Evolutionary conservation across 2,797 vertebrate species (phyloP), one percentile per base, ranked within the genome.

Genomic region (Catamblyrhynchus diadema): DNA sequence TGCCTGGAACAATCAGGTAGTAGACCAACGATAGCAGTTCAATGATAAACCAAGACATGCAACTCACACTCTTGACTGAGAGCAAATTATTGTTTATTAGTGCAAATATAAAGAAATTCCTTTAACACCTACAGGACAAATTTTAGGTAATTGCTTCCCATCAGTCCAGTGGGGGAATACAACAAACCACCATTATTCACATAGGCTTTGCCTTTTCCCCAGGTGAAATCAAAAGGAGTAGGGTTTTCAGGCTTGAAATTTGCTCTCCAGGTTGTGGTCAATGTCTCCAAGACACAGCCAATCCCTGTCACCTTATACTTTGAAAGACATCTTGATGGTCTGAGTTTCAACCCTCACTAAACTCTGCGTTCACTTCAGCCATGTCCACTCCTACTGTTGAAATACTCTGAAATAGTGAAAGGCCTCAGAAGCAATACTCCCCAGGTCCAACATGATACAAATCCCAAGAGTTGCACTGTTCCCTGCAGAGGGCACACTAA

Each of bases 391-490:
- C 47, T 48, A 11, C 37, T 19, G 12, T 0, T 5, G 39, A 66
- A 61, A 23, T 13, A 80, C 11, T 9, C 17, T 1, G 27, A 79
- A 44, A 25, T 0, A 25, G 27, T 6, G 28, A 59, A 42, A 60
- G 19, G 60, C 35, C 35, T 61, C 3, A 3, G 23, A 12, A 25
- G 37, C 20, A 12, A 9, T 2, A 7, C 16, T 86, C 9, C n/a
- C 18, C 0, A 0, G 2, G 12, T 71, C 39, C 21, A n/a, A 48
- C 7, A 16, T 0, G 2, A 11, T 19, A 12, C 1, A 8, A 70
- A 47, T 16, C 37, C 42, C 16, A 5, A 2, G 21, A 48, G 1
- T 3, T 10, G 22, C 12, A 10, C 14, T 18, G 22, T 6, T 42
- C 37, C n/a, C 19, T 32, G 3, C 54, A 50, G 64, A 57, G 9